Conservation (phyloP, 37 sponge, comb jelly and placozoan species). For the Spongilla lacustris region DNA sequence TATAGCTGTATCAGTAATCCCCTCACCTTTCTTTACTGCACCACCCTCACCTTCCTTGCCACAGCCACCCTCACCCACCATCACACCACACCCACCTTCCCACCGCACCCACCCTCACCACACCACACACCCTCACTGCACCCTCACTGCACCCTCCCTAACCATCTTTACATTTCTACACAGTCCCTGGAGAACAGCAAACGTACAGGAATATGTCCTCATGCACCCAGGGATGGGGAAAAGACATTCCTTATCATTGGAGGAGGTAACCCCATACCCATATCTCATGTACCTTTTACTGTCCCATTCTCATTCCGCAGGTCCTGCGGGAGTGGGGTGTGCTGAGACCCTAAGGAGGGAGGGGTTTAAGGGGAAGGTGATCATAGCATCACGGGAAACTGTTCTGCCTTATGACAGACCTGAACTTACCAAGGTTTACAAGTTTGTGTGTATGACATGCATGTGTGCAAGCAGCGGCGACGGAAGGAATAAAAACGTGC, state of each 20-base stretch:
- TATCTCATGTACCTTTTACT: background rate
- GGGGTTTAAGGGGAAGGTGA: conserved; percentile 85
- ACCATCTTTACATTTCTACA: background rate
- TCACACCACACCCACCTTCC: no score
- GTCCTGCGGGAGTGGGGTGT: conserved; percentile 80
- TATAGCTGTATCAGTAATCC: no score
- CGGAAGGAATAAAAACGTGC: no score
- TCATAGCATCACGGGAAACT: conserved; percentile 71
- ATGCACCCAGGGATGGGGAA: conserved; percentile 26
- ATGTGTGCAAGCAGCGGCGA: no score
- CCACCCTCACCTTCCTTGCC: no score
- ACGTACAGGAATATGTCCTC: background rate
- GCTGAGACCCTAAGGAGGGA: conserved; percentile 92
- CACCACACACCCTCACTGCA: background rate
- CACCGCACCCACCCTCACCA: no score
- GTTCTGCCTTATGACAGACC: conserved; percentile 90
- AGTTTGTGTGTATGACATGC: background rate
- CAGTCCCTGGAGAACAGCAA: conserved; percentile 33
- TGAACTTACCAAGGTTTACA: conserved; percentile 88
- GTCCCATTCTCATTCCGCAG: conserved; percentile 28
- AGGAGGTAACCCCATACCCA: conserved; percentile 58
- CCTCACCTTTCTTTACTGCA: no score
- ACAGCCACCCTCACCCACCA: no score
- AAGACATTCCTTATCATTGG: conserved; percentile 71
- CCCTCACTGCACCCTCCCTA: background rate